Base-by-base conservation (phyloP, 2,888 invertebrate species). In the Lasioglossum marginatum region DNA sequence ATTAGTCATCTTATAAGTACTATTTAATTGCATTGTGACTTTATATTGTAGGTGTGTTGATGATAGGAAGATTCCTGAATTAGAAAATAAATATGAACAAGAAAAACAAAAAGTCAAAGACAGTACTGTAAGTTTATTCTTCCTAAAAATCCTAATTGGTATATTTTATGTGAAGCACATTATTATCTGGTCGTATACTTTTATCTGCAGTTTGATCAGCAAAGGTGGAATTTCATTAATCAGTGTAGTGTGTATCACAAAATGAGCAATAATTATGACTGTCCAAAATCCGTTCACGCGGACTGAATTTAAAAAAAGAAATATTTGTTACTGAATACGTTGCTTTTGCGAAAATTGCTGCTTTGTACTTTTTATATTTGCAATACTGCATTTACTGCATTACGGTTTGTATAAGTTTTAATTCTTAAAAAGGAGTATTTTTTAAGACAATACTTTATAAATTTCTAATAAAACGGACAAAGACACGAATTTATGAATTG, bases 201-300 rank as follows among this genome's bases (percentile, higher is more conserved):
- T 75, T 72, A 10, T n/a, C 92, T 90, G 57, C 86, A 92, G 93
- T 77, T 90, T 79, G 90, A 90, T 52, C 85, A 83, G 70, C 91
- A 91, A 45, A 90, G 91, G 66, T 91, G 88, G 80, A 89, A 87
- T 81, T 93, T 93, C 72, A 89, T 93, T 74, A 87, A 90, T 68
- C 90, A 91, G 68, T 93, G 92, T 79, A 92, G 90, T n/a, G 85
- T 87, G 34, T 87, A 89, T 48, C 90, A 92, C 78, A 91, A 90
- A 79, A 84, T 89, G 60, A 88, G 86, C 72, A 90, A 88, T 52
- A 78, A 83, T 70, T 86, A 83, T 77, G 87, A 82, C 77, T 84
- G 76, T 60, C 37, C 37, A 34, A 72, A 34, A 52, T 14, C 43
- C 23, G 16, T 60, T 72, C 57, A 60, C 19, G 23, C 31, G 16